Conservation (phyloP, 2,113 vertebrate genomes). For the Oreochromis tanganicae region DNA sequence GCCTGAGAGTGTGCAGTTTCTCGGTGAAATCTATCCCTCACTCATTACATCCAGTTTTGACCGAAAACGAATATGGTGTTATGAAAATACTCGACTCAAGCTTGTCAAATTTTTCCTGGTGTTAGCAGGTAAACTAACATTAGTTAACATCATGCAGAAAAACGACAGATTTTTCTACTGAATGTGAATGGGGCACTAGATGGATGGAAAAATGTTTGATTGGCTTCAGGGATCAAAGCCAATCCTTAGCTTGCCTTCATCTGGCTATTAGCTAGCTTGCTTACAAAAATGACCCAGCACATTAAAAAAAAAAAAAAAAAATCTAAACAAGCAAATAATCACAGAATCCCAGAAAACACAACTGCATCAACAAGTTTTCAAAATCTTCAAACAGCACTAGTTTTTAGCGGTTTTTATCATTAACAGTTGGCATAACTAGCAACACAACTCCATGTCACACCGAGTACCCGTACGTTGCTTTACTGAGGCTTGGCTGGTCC, state of each 20-base stretch:
- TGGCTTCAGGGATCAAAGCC: background rate
- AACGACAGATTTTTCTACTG: background rate
- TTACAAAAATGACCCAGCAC: background rate
- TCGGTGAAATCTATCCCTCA: rapidly evolving
- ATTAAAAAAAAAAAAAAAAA: background rate
- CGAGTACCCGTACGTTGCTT: background rate
- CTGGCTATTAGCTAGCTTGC: background rate
- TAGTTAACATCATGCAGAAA: too few relatives aligned
- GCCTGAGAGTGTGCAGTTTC: background rate
- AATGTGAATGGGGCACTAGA: background rate
- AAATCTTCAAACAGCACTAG: background rate
- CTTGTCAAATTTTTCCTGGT: background rate
- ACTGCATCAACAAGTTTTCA: background rate
- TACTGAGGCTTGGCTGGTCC: slow-evolving; percentile 10
- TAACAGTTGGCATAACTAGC: background rate
- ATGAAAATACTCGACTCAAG: background rate
- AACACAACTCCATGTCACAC: slow-evolving; percentile 41
- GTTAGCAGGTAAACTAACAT: background rate
- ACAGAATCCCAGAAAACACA: background rate
- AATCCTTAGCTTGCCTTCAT: background rate
- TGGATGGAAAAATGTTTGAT: background rate
- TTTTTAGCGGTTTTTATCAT: background rate
- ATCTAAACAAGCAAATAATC: background rate
- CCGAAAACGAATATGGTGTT: rapidly evolving
- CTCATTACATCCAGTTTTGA: background rate